A percentile compares a stretch with the other conserved stretches of the same genome.
Conservation (phyloP, 2,113 vertebrate genomes). For the Ctenodactylus gundi region DNA sequence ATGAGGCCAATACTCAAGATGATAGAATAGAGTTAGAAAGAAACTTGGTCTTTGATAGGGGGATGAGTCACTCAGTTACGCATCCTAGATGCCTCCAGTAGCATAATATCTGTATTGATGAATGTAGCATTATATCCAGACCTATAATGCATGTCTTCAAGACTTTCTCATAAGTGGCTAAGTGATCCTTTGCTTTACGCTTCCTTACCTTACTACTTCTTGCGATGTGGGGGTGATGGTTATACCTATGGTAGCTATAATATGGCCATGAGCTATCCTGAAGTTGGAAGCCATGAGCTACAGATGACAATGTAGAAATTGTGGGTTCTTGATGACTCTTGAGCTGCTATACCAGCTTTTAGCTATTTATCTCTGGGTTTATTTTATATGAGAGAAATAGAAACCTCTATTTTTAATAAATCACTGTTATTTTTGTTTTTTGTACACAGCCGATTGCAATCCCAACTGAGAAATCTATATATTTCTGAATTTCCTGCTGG, state of each 20-base stretch:
- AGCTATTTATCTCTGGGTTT: neutral
- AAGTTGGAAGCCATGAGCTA: neutral
- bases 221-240: neutral
- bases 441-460: neutral
- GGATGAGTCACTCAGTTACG: neutral
- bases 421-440: neutral
- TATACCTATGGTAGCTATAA: neutral
- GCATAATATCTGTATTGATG: neutral
- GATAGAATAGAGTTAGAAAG: neutral
- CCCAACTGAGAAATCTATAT: neutral
- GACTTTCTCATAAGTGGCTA: neutral
- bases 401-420: neutral
- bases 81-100: neutral
- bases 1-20: neutral
- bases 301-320: neutral
- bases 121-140: neutral
- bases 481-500: constrained; percentile 44
- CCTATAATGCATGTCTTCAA: neutral
- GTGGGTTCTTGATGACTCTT: neutral
- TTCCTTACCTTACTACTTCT: neutral
- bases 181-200: neutral
- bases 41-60: neutral
- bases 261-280: neutral
- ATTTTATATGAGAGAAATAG: neutral
- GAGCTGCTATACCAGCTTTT: neutral